Evolutionary conservation across 2,797 vertebrate genomes (phyloP).

Genomic region (Vespertilio murinus): DNA sequence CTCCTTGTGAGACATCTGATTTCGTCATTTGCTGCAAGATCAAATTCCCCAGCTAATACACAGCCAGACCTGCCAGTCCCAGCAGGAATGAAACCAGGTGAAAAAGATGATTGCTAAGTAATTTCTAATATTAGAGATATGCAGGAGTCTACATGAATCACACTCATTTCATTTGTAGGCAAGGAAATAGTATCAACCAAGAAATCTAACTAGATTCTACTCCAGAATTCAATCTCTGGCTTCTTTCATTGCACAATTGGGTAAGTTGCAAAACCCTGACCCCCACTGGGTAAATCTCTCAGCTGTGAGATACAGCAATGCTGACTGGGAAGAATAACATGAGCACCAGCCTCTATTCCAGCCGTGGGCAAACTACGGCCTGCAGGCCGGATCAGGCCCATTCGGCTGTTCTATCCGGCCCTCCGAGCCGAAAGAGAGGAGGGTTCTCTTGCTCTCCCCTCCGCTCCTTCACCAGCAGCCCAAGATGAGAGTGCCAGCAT

Average conservation of each 20-base stretch:
- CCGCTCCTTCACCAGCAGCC: too few species aligned
- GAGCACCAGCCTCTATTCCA: not conserved
- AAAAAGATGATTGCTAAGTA: not conserved
- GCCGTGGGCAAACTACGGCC: too few species aligned
- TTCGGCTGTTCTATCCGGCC: too few species aligned
- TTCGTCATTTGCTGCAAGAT: conserved; percentile 48
- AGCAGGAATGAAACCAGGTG: not conserved
- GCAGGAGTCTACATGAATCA: not conserved
- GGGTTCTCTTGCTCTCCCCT: too few species aligned
- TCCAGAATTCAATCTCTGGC: not conserved
- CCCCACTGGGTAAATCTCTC: not conserved
- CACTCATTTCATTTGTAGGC: conserved; percentile 13
- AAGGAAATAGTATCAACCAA: not conserved
- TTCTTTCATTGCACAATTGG: not conserved
- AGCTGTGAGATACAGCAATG: not conserved
- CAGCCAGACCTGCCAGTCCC: not conserved
- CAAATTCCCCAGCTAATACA: conserved; percentile 17
- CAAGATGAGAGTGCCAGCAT: too few species aligned
- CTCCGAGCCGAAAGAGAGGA: too few species aligned
- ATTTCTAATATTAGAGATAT: not conserved
- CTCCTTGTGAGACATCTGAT: not conserved
- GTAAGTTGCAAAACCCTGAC: not conserved
- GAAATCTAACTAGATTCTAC: conserved; percentile 15
- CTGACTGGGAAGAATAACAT: not conserved
- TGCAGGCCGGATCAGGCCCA: too few species aligned